Evolutionary conservation across 2,888 invertebrate species (phyloP), one percentile per base, ranked within the genome.

Genomic region (Cecidostiba fungosa): DNA sequence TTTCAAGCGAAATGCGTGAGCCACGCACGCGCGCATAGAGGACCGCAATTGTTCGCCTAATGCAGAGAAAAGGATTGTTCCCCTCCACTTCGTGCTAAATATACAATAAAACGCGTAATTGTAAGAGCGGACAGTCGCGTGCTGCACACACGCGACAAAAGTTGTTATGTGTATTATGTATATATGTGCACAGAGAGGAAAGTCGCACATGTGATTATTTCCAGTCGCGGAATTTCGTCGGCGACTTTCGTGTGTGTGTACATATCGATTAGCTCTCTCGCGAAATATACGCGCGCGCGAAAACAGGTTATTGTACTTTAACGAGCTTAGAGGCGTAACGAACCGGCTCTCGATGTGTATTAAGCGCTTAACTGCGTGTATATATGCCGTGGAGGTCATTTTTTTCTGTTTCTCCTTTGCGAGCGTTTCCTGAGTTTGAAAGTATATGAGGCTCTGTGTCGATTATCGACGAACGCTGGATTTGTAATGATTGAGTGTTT

Each of bases 51-150:
- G 43, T 43, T 43, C 43, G 43, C 1, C 43, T 10, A 2, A 43
- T 43, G 32, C 10, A 43, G 69, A 77, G 69, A 77, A 82, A 66
- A 72, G 70, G 50, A 83, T 83, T 77, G 72, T 83, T 77, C 43
- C 12, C 39, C 23, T 14, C 47, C 14, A 16, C 19, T 5, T 4
- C 39, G 26, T 1, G 72, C 66, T 83, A 83, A 83, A 83, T 77
- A 83, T 72, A 83, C 70, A 43, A 77, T 54, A 23, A 12, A 76
- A 43, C 59, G 43, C 50, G 50, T 66, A 82, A 76, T 76, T 82
- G 76, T 32, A n/a, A 16, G 29, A 69, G 50, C 62, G 47, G 39
- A 70, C 70, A 39, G 26, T 59, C 36, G 54, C 19, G 47, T 54
- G 19, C 6, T 23, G 4, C 47, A 47, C 78, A 19, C 39, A 5